phyloP scores from a whole-genome alignment of 2,888 invertebrate genomes.

The Bursaphelenchus okinawaensis region DNA sequence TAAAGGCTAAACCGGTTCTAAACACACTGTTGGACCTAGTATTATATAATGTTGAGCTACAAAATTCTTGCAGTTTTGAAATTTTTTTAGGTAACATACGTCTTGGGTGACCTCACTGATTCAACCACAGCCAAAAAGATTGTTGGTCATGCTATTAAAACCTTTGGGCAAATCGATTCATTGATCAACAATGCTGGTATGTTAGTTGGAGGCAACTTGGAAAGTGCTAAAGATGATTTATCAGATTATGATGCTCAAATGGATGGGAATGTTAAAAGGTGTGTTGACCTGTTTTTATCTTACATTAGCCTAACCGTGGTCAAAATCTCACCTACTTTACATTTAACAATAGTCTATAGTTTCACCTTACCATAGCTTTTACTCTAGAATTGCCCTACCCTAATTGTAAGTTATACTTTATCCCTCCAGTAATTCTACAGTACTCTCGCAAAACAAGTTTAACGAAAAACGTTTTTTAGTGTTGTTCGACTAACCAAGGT shows the following conservation, averaged over 20 bases:
- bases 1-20: no score
- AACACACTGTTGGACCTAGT: no score
- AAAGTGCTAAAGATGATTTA: slow-evolving; percentile 31
- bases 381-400: no score
- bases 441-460: neutral
- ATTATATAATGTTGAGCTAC: no score
- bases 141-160: slow-evolving; percentile 29
- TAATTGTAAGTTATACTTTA: no score
- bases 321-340: no score
- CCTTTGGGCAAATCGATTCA: slow-evolving; percentile 38
- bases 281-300: neutral
- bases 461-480: slow-evolving; percentile 37
- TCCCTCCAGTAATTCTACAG: no score
- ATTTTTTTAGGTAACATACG: slow-evolving; percentile 64
- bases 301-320: no score
- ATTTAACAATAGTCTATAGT: no score
- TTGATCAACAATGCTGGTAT: slow-evolving; percentile 47
- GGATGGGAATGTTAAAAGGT: slow-evolving; percentile 71
- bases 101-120: slow-evolving; percentile 58
- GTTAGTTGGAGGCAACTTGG: slow-evolving; percentile 32
- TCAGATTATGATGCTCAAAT: slow-evolving; percentile 80
- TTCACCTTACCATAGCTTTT: no score
- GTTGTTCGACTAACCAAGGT: slow-evolving; percentile 40
- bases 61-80: no score
- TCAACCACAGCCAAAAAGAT: slow-evolving; percentile 31